Base-by-base conservation (phyloP, 2,888 invertebrate genomes). In the Drosophila algonquin region DNA sequence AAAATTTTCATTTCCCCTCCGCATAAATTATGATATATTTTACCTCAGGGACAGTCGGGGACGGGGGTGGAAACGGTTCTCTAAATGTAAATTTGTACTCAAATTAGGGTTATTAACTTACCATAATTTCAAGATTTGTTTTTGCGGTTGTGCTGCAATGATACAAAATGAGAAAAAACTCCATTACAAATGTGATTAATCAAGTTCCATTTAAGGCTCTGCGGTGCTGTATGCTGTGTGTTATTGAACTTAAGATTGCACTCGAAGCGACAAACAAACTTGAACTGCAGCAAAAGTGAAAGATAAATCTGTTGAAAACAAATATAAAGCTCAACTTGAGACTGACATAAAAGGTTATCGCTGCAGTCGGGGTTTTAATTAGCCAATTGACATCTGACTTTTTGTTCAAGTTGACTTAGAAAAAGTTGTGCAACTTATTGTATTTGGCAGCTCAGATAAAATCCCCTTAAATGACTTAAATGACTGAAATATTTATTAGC, bases 341-440 rank as follows among this genome's bases (percentile, higher is more conserved):
- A 51, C 68, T 75, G 86, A 83, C 83, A 76, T 73, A 64, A 83
- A 85, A 85, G 84, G 88, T 87, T 86, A 86, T 83, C 76, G 75
- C 47, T 54, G 62, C 48, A 59, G 60, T 56, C 24, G 75, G 75
- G 68, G 68, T 67, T 67, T 86, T 80, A 88, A 86, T 85, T 86
- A 84, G 79, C 71, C 83, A 88, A 86, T 85, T 83, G 87, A 88
- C 88, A 86, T 85, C 70, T 82, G 86, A 85, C 83, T 85, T 80
- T 75, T 73, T 74, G n/a, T 18, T 74, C 63, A 54, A 61, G 58
- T 67, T 59, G 27, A 18, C 35, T 24, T 32, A 21, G 62, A 16
- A 46, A 32, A 51, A 32, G 58, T 70, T 68, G 70, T 58, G 67
- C 70, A 68, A 68, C 51, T 35, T 35, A 3, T 35, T 35, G 48